phyloP scores from a whole-genome alignment of 2,113 vertebrate species.

The Epinephelus fuscoguttatus region DNA sequence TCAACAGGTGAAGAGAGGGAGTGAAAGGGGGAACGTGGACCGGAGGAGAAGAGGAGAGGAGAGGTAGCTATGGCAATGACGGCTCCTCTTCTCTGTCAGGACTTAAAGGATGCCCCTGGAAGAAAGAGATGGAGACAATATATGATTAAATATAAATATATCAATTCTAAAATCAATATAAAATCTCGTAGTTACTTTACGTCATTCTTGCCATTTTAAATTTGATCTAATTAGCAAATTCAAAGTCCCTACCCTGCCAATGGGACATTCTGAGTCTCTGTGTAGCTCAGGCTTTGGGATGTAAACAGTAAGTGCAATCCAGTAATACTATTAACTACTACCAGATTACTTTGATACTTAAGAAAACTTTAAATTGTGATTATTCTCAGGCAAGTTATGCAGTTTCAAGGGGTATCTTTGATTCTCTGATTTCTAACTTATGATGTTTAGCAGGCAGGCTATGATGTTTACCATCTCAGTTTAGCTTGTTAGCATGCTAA shows the following conservation, averaged over 20 bases:
- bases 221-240: background rate
- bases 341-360: background rate
- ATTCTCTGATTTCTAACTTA: background rate
- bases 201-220: background rate
- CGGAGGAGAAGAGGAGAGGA: slow-evolving; percentile 22
- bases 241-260: too few relatives aligned
- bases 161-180: too few relatives aligned
- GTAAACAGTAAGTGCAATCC: background rate
- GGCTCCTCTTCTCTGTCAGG: slow-evolving; percentile 60
- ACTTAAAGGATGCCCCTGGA: slow-evolving; percentile 58
- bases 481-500: too few relatives aligned
- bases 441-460: too few relatives aligned
- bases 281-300: background rate
- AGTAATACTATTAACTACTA: too few relatives aligned
- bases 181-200: background rate
- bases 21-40: slow-evolving; percentile 4
- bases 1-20: slow-evolving; percentile 41
- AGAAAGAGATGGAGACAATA: slow-evolving; percentile 19
- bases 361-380: background rate
- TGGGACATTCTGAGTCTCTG: background rate
- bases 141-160: background rate
- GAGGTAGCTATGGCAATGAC: slow-evolving; percentile 47
- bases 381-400: background rate
- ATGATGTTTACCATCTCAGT: too few relatives aligned
- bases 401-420: background rate